phyloP scores from a whole-genome alignment of 2,113 vertebrate genomes.

The Zosterops hypoxanthus region DNA sequence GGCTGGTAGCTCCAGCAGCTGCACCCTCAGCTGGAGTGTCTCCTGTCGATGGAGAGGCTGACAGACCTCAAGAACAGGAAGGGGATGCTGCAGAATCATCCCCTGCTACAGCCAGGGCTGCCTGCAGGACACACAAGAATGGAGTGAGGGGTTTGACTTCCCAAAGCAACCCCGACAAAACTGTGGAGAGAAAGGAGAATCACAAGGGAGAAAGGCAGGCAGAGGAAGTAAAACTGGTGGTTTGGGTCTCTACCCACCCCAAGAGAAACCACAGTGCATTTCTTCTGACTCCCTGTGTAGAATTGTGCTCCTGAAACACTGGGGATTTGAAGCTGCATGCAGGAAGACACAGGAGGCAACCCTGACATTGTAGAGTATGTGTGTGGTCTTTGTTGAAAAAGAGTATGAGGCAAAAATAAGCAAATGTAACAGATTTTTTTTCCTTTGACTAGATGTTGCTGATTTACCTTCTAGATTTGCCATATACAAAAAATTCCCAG shows the following conservation, averaged over 20 bases:
- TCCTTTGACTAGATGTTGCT: not conserved
- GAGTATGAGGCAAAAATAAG: not conserved
- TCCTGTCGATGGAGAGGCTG: not conserved
- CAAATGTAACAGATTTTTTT: not conserved
- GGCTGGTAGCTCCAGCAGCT: not conserved
- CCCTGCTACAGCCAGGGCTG: not conserved
- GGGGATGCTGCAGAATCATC: not conserved
- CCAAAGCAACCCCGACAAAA: not conserved
- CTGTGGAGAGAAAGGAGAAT: not conserved
- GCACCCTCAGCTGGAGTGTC: not conserved
- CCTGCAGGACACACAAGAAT: not conserved
- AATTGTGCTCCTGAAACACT: not conserved
- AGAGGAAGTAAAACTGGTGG: conserved; percentile 16
- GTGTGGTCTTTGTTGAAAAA: not conserved
- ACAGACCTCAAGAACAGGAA: not conserved
- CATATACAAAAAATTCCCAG: not conserved
- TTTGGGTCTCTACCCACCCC: not conserved
- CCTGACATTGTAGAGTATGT: not conserved
- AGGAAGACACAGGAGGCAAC: not conserved
- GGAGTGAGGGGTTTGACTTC: not conserved
- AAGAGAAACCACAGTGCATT: not conserved
- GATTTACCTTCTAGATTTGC: not conserved
- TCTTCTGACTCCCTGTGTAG: not conserved
- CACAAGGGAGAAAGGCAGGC: not conserved
- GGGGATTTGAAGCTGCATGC: not conserved